These are phyloP conservation scores for Amphiprion clarkii DNA, from an alignment of 2,797 vertebrate species.

Conservation along the genomic window DNA sequence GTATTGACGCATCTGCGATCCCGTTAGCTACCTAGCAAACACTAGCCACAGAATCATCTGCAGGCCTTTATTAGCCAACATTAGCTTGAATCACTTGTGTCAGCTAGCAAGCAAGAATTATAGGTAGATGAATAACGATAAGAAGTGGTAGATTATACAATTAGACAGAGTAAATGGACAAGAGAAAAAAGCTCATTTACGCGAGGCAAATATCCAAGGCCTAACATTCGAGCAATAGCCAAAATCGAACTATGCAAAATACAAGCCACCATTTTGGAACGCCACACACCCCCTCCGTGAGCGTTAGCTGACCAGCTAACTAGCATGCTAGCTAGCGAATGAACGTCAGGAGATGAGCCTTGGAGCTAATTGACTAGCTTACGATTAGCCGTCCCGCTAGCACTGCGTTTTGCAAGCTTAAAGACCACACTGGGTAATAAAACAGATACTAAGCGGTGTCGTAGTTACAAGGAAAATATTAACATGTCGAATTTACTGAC, in stretches of 20 bases:
- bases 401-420: background rate
- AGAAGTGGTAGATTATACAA: fast-evolving
- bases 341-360: slow-evolving; percentile 39
- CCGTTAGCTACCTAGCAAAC: slow-evolving; percentile 65
- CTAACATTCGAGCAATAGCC: slow-evolving; percentile 41
- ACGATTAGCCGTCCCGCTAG: slow-evolving; percentile 39
- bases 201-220: slow-evolving; percentile 41
- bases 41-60: slow-evolving; percentile 51
- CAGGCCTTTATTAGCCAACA: slow-evolving; percentile 64
- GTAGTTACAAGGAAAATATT: background rate
- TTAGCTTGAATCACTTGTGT: slow-evolving; percentile 43
- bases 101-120: background rate
- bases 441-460: background rate
- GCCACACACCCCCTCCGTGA: slow-evolving; percentile 84
- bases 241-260: slow-evolving; percentile 78
- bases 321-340: slow-evolving; percentile 72
- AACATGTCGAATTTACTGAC: too few relatives aligned
- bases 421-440: fast-evolving
- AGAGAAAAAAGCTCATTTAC: background rate
- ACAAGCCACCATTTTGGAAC: slow-evolving; percentile 88
- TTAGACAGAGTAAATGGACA: too few relatives aligned
- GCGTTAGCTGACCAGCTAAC: slow-evolving; percentile 64
- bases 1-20: slow-evolving; percentile 76
- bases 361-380: slow-evolving; percentile 53
- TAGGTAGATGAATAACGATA: background rate